Evolutionary conservation across 2,888 invertebrate genomes (phyloP), one percentile per base, ranked within the genome.

Genomic region (Zhuqinia jingwanae): DNA sequence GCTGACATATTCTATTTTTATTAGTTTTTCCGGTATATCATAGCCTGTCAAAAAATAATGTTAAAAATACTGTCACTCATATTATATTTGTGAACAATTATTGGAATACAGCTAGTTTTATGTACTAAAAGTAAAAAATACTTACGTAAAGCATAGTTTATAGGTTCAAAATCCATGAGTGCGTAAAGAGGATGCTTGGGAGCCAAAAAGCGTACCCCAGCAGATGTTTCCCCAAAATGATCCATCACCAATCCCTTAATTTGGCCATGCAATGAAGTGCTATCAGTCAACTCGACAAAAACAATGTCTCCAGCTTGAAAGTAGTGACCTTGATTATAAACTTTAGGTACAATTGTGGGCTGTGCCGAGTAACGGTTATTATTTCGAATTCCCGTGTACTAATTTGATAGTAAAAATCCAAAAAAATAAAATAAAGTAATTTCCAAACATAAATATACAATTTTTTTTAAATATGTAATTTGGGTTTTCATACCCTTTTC

Each of bases 241-340:
- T 84, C 84, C 78, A 77, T 65, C 17, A 84, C 2, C 0, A 84
- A 27, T 36, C 84, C 84, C 17, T 30, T 68, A 58, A 84, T 68
- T 56, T 84, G 84, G 1, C 84, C 84, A 50, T 77, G 20, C 6
- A 77, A 0, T 1, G n/a, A 27, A 5, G 27, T 13, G 22, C 30
- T 77, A 20, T 77, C 70, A 6, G 50, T 77, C 30, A 84, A 8
- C 13, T 56, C 77, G 1, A 77, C 70, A 27, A 8, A n/a, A 11
- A 77, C 84, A 13, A 84, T 27, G 22, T 84, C 84, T 42, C 84
- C 84, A 3, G 65, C 15, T 70, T 84, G 84, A 58, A 84, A 84
- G 30, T 83, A 76, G 13, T 25, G 47, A 1, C 84, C 84, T 27
- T 77, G 20, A 47, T 77, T 65, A 68, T 53, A 84, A 2, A 77